A percentile compares a stretch with the other conserved stretches of the same genome.
phyloP scores from a whole-genome alignment of 2,797 vertebrate genomes.

The Saxicola maurus region DNA sequence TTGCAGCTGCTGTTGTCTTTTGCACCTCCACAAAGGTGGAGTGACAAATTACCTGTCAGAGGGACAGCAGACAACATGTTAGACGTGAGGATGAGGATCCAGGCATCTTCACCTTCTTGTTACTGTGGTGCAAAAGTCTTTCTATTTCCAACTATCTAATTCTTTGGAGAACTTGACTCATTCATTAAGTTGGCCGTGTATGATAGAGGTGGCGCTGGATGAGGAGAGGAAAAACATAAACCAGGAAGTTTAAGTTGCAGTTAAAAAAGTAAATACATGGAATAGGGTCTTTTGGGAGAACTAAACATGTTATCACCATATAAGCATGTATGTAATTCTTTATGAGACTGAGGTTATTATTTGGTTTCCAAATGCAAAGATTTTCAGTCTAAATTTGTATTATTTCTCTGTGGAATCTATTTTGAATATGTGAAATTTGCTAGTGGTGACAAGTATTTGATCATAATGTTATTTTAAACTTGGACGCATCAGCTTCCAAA shows the following conservation, averaged over 20 bases:
- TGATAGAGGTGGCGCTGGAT: neutral
- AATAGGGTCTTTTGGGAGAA: neutral
- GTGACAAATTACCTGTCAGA: neutral
- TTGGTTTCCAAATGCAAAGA: neutral
- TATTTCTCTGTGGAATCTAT: neutral
- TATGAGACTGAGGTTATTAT: neutral
- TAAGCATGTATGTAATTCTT: neutral
- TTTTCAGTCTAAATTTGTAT: neutral
- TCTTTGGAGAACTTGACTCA: neutral
- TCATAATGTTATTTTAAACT: conserved; percentile 32
- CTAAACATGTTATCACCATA: neutral
- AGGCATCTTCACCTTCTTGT: neutral
- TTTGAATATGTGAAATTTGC: neutral
- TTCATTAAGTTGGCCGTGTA: neutral
- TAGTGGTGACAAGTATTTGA: conserved; percentile 17
- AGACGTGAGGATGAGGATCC: neutral
- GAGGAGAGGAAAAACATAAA: neutral
- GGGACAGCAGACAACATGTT: neutral
- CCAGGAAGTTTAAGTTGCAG: neutral
- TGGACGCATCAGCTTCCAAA: neutral
- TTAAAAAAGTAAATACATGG: neutral
- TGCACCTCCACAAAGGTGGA: neutral
- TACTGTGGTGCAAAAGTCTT: neutral
- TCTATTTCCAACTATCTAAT: neutral
- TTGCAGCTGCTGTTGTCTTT: neutral